Evolutionary conservation across 2,888 invertebrate species (phyloP).

Genomic region (Uropetala carovei): DNA sequence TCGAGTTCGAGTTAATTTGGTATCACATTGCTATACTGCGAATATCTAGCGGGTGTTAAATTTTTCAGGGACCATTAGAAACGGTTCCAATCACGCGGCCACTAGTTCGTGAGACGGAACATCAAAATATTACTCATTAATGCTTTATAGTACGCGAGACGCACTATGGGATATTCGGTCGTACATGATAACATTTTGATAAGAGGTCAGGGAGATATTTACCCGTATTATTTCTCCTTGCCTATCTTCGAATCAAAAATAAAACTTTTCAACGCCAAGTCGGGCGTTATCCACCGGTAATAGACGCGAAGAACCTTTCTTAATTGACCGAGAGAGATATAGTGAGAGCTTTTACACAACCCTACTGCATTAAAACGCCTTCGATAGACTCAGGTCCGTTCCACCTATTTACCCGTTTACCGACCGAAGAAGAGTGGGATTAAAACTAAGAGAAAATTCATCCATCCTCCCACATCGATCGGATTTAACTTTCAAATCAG

Average conservation of each 20-base stretch:
- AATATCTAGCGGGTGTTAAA: too few species aligned
- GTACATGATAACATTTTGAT: too few species aligned
- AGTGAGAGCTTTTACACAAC: background rate
- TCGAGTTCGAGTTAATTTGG: too few species aligned
- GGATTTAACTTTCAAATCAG: slow-evolving; percentile 49
- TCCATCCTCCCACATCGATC: background rate
- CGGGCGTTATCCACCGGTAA: background rate
- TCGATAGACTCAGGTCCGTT: slow-evolving; percentile 31
- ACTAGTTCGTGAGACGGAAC: too few species aligned
- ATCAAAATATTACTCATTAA: too few species aligned
- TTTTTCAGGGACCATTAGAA: too few species aligned
- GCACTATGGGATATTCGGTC: too few species aligned
- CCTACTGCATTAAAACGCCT: background rate
- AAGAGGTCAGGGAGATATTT: too few species aligned
- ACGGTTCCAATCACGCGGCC: too few species aligned
- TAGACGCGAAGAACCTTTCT: background rate
- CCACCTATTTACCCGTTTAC: background rate
- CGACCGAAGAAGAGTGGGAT: background rate
- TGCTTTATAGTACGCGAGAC: too few species aligned
- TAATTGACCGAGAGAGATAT: background rate
- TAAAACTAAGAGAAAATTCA: background rate
- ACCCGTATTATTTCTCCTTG: background rate
- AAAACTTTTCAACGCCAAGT: background rate
- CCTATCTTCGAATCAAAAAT: background rate
- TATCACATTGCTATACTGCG: too few species aligned